Percentiles rank a stretch among this genome's conserved stretches.
phyloP scores from a whole-genome alignment of 2,797 vertebrate species.

The Lepilemur septentrionalis region DNA sequence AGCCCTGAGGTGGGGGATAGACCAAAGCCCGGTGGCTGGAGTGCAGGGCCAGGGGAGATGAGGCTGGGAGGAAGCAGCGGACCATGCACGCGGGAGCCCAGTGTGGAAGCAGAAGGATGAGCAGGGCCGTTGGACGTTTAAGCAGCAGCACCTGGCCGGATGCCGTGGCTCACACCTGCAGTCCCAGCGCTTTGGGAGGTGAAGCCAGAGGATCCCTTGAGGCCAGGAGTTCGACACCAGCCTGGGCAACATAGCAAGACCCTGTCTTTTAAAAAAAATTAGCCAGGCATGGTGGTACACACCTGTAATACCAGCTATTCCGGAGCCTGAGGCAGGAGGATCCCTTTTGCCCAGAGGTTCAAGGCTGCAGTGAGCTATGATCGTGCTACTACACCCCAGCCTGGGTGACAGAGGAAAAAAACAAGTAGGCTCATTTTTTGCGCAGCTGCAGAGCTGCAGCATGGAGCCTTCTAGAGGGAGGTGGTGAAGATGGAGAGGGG shows the following conservation, averaged over 20 bases:
- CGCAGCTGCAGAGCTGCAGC: accelerated
- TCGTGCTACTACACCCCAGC: too few relatives aligned
- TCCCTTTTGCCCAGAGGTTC: background rate
- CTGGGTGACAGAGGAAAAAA: too few relatives aligned
- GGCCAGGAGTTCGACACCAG: background rate
- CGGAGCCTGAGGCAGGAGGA: background rate
- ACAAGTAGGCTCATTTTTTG: background rate
- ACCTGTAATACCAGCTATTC: background rate
- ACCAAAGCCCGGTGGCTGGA: background rate
- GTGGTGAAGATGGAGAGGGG: accelerated
- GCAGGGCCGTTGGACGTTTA: background rate
- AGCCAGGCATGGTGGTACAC: background rate
- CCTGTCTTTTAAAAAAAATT: background rate
- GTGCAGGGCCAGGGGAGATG: accelerated
- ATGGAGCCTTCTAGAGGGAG: background rate
- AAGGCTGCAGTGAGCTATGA: too few relatives aligned
- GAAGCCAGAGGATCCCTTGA: background rate
- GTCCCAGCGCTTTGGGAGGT: background rate
- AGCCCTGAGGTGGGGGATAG: background rate
- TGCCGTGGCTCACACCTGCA: background rate
- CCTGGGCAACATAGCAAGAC: background rate
- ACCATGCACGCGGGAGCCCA: accelerated
- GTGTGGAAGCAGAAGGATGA: background rate
- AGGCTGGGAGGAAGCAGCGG: background rate
- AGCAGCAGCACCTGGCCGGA: background rate